Conservation (phyloP, 2,797 vertebrate genomes). For the Phoebastria nigripes region DNA sequence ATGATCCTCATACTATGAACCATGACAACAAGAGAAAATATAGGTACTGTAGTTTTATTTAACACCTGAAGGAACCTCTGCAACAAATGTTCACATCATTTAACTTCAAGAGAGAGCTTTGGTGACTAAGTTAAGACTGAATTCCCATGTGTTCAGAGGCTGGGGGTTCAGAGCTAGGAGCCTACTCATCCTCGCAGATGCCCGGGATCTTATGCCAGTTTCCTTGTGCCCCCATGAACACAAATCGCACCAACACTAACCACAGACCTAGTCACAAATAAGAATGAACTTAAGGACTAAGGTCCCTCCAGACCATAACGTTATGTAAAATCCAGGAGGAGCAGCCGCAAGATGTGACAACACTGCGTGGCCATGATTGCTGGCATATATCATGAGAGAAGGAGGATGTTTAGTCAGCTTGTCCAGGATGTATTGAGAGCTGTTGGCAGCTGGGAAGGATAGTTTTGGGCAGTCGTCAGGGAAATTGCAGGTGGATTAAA, state of each 20-base stretch:
- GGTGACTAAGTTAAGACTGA: neutral
- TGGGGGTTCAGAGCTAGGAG: neutral
- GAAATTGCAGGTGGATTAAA: neutral
- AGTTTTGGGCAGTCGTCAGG: neutral
- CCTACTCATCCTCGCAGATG: neutral
- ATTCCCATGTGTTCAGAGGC: neutral
- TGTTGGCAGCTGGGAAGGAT: neutral
- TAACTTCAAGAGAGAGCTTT: neutral
- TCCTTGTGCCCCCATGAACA: neutral
- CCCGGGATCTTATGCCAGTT: neutral
- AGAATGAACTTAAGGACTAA: neutral
- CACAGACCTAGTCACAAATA: neutral
- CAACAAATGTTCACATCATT: neutral
- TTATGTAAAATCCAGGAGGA: neutral
- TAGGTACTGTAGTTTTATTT: neutral
- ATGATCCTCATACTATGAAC: neutral
- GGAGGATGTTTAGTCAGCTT: constrained; percentile 26
- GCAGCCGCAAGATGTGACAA: neutral
- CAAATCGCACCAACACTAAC: neutral
- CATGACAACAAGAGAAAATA: neutral
- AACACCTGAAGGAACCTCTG: neutral
- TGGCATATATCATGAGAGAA: neutral
- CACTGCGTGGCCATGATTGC: neutral
- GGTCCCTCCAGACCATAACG: neutral
- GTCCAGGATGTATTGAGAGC: neutral